Percentiles rank a stretch among this genome's conserved stretches.
These are phyloP conservation scores for Drosophila guanche DNA, from an alignment of 1,140 invertebrate genomes.

Conservation along the genomic window DNA sequence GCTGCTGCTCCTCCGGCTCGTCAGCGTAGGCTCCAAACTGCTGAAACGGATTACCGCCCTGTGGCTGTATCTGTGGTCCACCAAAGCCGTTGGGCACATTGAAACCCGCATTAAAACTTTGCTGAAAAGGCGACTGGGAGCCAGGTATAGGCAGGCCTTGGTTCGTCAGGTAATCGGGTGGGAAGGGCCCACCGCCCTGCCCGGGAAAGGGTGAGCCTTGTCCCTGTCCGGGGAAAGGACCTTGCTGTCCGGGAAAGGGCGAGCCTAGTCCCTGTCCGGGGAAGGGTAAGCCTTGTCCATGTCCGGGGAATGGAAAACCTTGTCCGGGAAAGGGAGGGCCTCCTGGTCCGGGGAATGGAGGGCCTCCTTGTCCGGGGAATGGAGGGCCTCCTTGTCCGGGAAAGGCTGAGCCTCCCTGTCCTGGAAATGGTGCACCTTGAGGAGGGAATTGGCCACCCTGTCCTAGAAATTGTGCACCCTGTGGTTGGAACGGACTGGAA, in stretches of 20 bases:
- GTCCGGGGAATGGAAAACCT: neutral
- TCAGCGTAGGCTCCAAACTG: conserved; percentile 33
- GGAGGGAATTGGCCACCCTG: conserved; percentile 15
- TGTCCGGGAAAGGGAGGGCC: neutral
- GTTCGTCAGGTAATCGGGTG: conserved; percentile 51
- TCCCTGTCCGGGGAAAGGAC: neutral
- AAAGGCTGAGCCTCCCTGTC: conserved; percentile 2
- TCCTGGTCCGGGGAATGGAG: neutral
- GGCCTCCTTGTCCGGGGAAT: conserved; percentile 7
- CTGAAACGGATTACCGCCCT: conserved; percentile 42
- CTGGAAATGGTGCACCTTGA: conserved; percentile 11
- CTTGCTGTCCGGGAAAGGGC: neutral
- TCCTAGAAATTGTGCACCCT: conserved; percentile 4
- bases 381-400: neutral
- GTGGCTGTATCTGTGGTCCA: conserved; percentile 26
- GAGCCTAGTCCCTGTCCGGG: neutral
- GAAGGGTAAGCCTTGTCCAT: neutral
- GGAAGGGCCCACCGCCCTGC: conserved; percentile 2
- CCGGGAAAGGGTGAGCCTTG: conserved; percentile 1
- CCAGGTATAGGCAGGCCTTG: conserved; percentile 51
- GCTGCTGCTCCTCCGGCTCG: conserved; percentile 20
- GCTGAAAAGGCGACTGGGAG: conserved; percentile 40
- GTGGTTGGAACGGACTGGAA: neutral
- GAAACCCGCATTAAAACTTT: conserved; percentile 16
- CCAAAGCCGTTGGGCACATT: conserved; percentile 51